Evolutionary conservation across 2,797 vertebrate species (phyloP), one percentile per base, ranked within the genome.

Genomic region (Acanthornis magna): DNA sequence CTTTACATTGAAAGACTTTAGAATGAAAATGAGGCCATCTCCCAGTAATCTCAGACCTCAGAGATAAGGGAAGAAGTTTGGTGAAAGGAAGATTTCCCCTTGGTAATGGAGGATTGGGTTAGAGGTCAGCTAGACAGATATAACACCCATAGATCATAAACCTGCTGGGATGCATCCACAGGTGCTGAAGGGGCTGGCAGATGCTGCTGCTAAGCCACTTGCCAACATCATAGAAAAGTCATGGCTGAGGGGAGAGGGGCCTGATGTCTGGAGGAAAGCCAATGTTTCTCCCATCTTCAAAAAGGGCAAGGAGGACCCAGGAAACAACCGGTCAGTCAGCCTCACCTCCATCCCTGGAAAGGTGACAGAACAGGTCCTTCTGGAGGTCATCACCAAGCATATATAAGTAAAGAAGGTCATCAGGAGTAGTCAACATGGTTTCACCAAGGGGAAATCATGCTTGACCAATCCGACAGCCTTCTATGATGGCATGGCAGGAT

Each of bases 61-160:
- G 60, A 78, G 22, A 30, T 10, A 32, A 53, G 18, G 8, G 13
- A 42, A 57, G 23, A n/a, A 22, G 21, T 51, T 10, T 72, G 34
- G 16, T 60, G 45, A 34, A 60, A 58, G 22, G 7, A 58, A 53
- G 18, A 65, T 13, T 45, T 65, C 21, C n/a, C 29, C 13, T 58
- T 40, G 14, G 20, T 63, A 45, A 27, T 27, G 26, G 50, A 58
- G 23, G 5, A 10, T 6, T 51, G 25, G 3, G 12, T 47, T 53
- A 40, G 38, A 65, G 9, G 11, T 7, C 0, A 0, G 5, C 29
- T 34, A n/a, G 12, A 26, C 25, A 51, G 29, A 40, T 45, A 47
- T 30, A 30, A 22, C 16, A 43, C 2, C 10, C 29, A 8, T 30
- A 58, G 57, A 58, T 47, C 26, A 38, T 38, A 38, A 38, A 38